Conservation (phyloP, 2,113 vertebrate species). For the Gopherus flavomarginatus region DNA sequence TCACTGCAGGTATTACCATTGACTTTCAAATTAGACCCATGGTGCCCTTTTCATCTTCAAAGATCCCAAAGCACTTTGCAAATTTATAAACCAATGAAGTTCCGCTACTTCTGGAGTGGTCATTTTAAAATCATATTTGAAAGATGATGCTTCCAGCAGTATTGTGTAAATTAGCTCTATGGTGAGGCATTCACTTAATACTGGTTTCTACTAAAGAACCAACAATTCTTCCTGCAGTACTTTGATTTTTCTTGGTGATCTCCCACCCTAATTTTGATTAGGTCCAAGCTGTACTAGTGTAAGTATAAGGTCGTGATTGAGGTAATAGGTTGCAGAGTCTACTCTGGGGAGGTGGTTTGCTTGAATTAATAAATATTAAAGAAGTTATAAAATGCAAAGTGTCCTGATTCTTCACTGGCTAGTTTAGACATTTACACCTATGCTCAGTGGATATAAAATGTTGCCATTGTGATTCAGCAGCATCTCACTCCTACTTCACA, state of each 20-base stretch:
- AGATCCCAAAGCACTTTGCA: background rate
- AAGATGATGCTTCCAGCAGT: background rate
- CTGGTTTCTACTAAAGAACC: background rate
- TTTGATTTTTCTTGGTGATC: background rate
- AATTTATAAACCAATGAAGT: background rate
- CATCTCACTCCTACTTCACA: background rate
- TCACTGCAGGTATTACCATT: background rate
- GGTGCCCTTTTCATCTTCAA: background rate
- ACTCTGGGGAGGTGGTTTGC: background rate
- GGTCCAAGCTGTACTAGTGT: background rate
- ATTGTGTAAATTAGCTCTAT: background rate
- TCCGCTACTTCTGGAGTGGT: slow-evolving; percentile 3
- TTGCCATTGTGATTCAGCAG: slow-evolving; percentile 23
- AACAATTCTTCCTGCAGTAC: background rate
- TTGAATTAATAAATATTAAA: background rate
- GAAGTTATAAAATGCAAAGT: background rate
- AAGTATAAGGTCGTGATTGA: background rate
- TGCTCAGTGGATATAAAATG: slow-evolving; percentile 15
- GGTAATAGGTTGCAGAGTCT: background rate
- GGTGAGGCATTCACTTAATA: background rate
- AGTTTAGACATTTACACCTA: background rate
- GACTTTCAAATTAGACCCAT: background rate
- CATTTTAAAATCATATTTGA: background rate
- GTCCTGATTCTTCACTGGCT: background rate
- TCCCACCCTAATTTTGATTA: background rate